Conservation (phyloP, 1,140 invertebrate genomes). For the Chrysomallon squamiferum region DNA sequence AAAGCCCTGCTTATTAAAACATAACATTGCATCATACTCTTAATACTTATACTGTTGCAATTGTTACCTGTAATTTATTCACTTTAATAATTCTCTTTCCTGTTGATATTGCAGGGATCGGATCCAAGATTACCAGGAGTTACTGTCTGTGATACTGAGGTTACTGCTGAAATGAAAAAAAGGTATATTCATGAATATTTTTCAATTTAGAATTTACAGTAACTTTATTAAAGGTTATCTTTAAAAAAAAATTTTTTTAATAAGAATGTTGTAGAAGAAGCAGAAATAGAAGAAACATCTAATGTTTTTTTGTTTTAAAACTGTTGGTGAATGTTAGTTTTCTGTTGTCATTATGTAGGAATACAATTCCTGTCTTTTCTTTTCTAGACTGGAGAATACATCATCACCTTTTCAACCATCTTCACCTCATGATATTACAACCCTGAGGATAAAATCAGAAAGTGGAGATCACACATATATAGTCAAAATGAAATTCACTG, state of each 20-base stretch:
- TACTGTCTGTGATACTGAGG: constrained; percentile 48
- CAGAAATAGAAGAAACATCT: no score
- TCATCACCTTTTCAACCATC: constrained; percentile 19
- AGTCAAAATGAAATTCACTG: constrained; percentile 59
- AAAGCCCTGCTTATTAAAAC: no score
- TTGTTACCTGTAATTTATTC: no score
- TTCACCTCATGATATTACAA: constrained; percentile 51
- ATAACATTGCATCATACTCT: no score
- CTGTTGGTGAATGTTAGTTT: neutral
- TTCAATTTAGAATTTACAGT: no score
- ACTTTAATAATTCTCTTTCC: no score
- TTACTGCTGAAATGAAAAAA: constrained; percentile 43
- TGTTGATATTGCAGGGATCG: no score
- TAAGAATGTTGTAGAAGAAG: neutral
- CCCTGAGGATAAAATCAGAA: constrained; percentile 56
- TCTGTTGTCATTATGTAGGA: no score
- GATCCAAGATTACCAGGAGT: constrained; percentile 6
- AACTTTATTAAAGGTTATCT: neutral
- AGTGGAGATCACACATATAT: constrained; percentile 59
- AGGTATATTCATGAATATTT: constrained; percentile 40
- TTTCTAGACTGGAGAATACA: constrained; percentile 14
- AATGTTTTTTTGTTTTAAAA: constrained; percentile 4
- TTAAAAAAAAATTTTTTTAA: neutral
- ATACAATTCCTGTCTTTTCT: no score
- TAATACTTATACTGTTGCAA: no score